Percentiles rank a stretch among this genome's conserved stretches.
These are phyloP conservation scores for Exephanes ischioxanthus DNA, from an alignment of 2,888 invertebrate genomes.

Conservation along the genomic window DNA sequence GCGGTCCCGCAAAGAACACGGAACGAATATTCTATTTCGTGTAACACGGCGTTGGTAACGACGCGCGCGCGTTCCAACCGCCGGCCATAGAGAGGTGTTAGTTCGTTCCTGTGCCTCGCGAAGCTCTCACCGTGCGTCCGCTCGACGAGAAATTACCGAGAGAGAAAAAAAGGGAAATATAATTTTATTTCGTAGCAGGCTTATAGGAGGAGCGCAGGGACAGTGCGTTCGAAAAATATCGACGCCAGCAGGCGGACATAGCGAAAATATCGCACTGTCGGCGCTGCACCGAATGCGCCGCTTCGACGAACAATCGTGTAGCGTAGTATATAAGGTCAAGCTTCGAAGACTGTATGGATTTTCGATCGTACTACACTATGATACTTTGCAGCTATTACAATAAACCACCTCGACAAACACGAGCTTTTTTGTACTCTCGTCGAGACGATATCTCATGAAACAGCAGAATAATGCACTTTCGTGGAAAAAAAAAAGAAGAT, in stretches of 20 bases:
- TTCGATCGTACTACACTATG: conserved; percentile 33
- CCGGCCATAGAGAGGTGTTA: conserved; percentile 30
- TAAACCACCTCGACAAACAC: neutral
- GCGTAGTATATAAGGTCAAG: conserved; percentile 14
- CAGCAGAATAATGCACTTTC: neutral
- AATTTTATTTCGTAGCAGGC: conserved; percentile 38
- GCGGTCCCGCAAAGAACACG: conserved; percentile 18
- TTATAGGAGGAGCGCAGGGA: conserved; percentile 5
- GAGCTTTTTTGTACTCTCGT: neutral
- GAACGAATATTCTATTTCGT: neutral
- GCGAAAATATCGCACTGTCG: conserved; percentile 35
- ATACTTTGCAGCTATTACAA: neutral
- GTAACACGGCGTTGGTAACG: conserved; percentile 46
- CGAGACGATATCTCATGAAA: neutral
- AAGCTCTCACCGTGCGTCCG: conserved; percentile 8
- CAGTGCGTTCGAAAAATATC: conserved; percentile 49
- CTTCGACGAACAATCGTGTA: conserved; percentile 9
- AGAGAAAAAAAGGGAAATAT: conserved; percentile 5
- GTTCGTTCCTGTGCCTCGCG: conserved; percentile 17
- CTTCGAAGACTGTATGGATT: conserved; percentile 47
- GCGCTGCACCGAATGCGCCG: conserved; percentile 49
- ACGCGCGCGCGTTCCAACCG: conserved; percentile 51
- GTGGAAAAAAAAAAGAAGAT: conserved; percentile 27
- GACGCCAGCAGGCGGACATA: conserved; percentile 44
- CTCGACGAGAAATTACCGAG: conserved; percentile 3